Conservation (phyloP, 2,888 invertebrate genomes). For the Luffia ferchaultella region DNA sequence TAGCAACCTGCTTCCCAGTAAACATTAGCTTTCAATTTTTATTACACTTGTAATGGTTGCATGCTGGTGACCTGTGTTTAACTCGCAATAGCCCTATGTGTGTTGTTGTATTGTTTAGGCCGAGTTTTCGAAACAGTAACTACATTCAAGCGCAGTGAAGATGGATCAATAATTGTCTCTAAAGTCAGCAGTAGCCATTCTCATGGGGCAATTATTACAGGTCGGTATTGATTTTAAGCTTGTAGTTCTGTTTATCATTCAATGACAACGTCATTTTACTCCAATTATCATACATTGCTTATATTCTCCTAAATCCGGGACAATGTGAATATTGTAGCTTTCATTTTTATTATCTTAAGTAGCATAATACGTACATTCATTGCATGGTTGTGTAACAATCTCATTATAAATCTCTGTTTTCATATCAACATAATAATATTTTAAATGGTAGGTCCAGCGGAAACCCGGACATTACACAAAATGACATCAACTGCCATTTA, state of each 20-base stretch:
- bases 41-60: slow-evolving; percentile 36
- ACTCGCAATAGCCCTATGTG: slow-evolving; percentile 38
- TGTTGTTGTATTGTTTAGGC: slow-evolving; percentile 61
- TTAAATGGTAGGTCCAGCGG: slow-evolving; percentile 71
- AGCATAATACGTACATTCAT: too few relatives aligned
- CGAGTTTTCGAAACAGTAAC: slow-evolving; percentile 63
- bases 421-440: slow-evolving; percentile 37
- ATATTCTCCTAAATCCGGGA: not conserved
- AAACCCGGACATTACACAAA: slow-evolving; percentile 72
- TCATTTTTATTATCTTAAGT: not conserved
- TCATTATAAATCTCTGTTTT: slow-evolving; percentile 11
- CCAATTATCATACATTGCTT: too few relatives aligned
- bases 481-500: slow-evolving; percentile 68
- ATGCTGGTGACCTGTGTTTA: slow-evolving; percentile 56
- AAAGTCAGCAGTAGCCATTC: slow-evolving; percentile 70
- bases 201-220: slow-evolving; percentile 70
- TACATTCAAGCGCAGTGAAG: slow-evolving; percentile 57
- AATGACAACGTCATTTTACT: not conserved
- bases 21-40: slow-evolving; percentile 38
- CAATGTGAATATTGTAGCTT: not conserved
- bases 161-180: slow-evolving; percentile 56
- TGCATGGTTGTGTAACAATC: not conserved
- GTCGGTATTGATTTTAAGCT: slow-evolving; percentile 58
- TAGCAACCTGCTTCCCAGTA: slow-evolving; percentile 28
- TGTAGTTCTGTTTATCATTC: slow-evolving; percentile 11